Conservation (phyloP, 2,888 invertebrate genomes). For the Euproctis similis region DNA sequence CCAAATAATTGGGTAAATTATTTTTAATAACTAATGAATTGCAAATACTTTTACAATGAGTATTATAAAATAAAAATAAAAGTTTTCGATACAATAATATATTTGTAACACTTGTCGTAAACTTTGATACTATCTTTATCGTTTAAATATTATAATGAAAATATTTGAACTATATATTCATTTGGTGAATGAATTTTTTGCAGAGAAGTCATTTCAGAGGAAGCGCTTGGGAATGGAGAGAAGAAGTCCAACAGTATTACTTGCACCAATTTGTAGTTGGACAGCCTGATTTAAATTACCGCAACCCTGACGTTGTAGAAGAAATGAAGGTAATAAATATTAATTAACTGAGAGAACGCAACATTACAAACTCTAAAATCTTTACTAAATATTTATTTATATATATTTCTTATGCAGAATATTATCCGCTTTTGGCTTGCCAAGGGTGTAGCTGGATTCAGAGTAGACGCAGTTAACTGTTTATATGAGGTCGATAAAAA, state of each 20-base stretch:
- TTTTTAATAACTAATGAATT: no score
- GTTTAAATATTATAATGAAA: no score
- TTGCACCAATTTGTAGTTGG: constrained; percentile 81
- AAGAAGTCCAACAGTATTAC: constrained; percentile 80
- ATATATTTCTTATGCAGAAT: constrained; percentile 45
- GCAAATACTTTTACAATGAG: no score
- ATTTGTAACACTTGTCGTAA: no score
- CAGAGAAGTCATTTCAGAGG: constrained; percentile 77
- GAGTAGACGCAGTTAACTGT: constrained; percentile 85
- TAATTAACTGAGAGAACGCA: no score
- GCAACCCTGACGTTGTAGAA: constrained; percentile 78
- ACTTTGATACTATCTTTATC: no score
- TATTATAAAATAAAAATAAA: no score
- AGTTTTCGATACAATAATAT: no score
- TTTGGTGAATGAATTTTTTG: not conserved
- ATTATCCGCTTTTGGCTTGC: constrained; percentile 87
- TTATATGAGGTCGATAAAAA: constrained; percentile 76
- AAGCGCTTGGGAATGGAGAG: constrained; percentile 84
- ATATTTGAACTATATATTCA: no score
- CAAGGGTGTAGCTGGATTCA: constrained; percentile 90
- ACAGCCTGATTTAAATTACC: constrained; percentile 85
- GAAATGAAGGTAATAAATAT: constrained; percentile 66
- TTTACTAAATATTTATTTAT: no score
- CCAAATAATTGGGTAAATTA: constrained; percentile 87
- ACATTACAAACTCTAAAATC: no score